These are phyloP conservation scores for Pangasius krempfi DNA, from an alignment of 2,797 vertebrate species.

Conservation along the genomic window DNA sequence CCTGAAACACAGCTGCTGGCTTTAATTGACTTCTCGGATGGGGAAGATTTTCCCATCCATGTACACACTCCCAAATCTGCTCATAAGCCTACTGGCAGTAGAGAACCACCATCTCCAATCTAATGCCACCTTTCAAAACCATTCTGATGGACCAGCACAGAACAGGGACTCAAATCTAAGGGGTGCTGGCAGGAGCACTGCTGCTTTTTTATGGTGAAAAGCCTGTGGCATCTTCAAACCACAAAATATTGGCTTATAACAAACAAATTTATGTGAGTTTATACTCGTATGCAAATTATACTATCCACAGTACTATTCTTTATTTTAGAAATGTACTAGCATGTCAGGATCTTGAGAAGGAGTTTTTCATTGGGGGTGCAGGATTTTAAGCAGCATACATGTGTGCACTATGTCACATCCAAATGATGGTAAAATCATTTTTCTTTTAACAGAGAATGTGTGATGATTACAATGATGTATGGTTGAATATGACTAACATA, in stretches of 20 bases:
- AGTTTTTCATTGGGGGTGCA: too few relatives aligned
- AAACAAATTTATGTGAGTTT: neutral
- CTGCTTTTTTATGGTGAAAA: constrained; percentile 68
- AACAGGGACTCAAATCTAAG: constrained; percentile 62
- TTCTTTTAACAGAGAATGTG: too few relatives aligned
- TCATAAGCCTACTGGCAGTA: constrained; percentile 75
- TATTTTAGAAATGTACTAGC: neutral
- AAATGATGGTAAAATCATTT: too few relatives aligned
- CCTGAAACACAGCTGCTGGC: constrained; percentile 80
- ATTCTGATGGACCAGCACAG: constrained; percentile 67
- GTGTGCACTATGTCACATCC: too few relatives aligned
- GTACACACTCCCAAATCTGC: constrained; percentile 77
- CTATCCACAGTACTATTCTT: neutral
- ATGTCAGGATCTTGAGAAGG: neutral
- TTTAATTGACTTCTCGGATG: constrained; percentile 80
- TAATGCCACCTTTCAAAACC: constrained; percentile 75
- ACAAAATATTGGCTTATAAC: constrained; percentile 64
- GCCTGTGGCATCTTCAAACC: constrained; percentile 71
- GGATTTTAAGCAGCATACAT: neutral
- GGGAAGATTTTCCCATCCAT: constrained; percentile 75
- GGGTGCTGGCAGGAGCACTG: constrained; percentile 65
- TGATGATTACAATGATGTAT: neutral
- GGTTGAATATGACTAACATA: neutral
- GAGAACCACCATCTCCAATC: constrained; percentile 69
- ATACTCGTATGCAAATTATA: neutral